Evolutionary conservation across 2,888 invertebrate species (phyloP).

Genomic region (Rambutsinella grinnellia): DNA sequence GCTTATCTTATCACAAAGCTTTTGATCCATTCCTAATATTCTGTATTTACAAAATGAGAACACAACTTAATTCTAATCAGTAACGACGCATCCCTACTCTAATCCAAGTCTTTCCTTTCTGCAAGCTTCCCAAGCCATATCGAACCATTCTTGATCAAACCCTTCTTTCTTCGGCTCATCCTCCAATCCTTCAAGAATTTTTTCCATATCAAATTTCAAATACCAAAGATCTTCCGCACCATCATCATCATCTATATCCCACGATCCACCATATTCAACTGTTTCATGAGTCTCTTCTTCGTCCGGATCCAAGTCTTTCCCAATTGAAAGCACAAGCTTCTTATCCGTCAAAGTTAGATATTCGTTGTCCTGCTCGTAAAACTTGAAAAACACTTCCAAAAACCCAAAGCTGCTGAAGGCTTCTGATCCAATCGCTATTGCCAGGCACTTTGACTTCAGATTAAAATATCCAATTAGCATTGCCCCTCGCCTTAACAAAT

Average conservation of each 20-base stretch:
- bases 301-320: not conserved
- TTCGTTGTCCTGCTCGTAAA: not conserved
- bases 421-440: slow-evolving; percentile 28
- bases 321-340: not conserved
- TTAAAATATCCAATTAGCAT: slow-evolving; percentile 14
- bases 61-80: no score
- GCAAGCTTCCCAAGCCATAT: no score
- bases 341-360: not conserved
- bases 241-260: not conserved
- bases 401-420: slow-evolving; percentile 11
- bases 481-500: not conserved
- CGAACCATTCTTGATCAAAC: no score
- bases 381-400: not conserved
- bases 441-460: slow-evolving; percentile 10
- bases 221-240: no score
- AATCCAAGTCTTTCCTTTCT: no score
- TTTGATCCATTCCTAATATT: no score
- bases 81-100: no score
- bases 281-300: not conserved
- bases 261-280: not conserved
- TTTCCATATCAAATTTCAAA: no score
- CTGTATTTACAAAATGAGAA: no score
- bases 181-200: no score
- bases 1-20: no score
- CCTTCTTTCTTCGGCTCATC: no score